Conservation (phyloP, 2,797 vertebrate genomes). For the Centropyge bicolor region DNA sequence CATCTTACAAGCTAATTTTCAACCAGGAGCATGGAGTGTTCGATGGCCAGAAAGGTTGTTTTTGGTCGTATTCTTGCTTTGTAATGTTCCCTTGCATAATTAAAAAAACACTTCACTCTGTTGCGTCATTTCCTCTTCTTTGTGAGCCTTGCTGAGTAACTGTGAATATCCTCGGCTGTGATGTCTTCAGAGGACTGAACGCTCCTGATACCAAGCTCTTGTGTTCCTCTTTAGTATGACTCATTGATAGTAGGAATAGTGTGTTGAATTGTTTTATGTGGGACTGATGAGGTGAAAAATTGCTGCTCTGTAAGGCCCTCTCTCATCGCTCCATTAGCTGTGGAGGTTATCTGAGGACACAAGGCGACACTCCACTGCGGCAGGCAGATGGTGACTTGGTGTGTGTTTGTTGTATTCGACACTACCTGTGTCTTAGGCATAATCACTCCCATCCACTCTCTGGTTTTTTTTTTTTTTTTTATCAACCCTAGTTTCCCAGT, state of each 20-base stretch:
- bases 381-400: conserved; percentile 66
- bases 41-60: neutral
- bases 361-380: conserved; percentile 17
- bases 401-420: conserved; percentile 55
- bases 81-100: neutral
- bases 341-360: conserved; percentile 58
- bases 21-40: neutral
- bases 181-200: neutral
- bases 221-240: conserved; percentile 15
- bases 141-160: conserved; percentile 7
- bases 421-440: conserved; percentile 50
- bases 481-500: conserved; percentile 22
- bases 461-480: neutral
- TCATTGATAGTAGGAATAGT: conserved; percentile 15
- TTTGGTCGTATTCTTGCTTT: neutral
- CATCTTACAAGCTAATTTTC: neutral
- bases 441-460: conserved; percentile 15
- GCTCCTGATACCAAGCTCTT: conserved; percentile 7
- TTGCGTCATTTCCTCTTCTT: neutral
- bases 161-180: neutral
- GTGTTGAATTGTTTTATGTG: conserved; percentile 26
- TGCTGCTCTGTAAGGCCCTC: conserved; percentile 18
- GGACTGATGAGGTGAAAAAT: conserved; percentile 49
- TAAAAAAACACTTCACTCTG: neutral
- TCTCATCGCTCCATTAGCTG: conserved; percentile 39